These are phyloP conservation scores for Hemaris fuciformis DNA, from an alignment of 2,888 invertebrate genomes.

Conservation along the genomic window DNA sequence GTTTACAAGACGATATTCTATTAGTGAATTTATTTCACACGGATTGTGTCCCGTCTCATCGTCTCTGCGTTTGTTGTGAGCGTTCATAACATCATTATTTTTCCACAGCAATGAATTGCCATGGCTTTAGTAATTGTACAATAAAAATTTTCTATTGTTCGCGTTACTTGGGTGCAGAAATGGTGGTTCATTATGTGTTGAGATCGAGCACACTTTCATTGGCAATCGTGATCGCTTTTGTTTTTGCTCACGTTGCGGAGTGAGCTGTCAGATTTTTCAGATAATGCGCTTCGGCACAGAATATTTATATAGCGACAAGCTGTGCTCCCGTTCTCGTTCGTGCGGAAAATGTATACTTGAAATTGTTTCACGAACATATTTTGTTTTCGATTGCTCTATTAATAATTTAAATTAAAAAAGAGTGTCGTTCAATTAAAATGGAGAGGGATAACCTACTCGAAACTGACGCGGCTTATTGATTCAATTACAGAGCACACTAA, in stretches of 20 bases:
- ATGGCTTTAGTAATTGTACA: conserved; percentile 13
- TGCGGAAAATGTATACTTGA: not conserved
- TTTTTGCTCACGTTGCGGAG: conserved; percentile 18
- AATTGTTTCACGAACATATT: not conserved
- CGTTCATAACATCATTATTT: conserved; percentile 14
- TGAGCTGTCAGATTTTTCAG: conserved; percentile 5
- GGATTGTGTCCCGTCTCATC: not conserved
- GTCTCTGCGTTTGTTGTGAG: not conserved
- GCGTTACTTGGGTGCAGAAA: conserved; percentile 2
- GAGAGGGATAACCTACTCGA: not conserved
- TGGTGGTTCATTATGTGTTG: conserved; percentile 11
- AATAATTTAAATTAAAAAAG: not conserved
- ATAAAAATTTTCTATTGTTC: not conserved
- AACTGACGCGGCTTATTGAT: not conserved
- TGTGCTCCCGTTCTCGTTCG: not conserved
- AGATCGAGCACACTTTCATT: conserved; percentile 15
- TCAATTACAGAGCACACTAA: no score
- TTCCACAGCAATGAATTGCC: conserved; percentile 11
- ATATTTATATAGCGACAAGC: conserved; percentile 3
- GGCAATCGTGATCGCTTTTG: conserved; percentile 23
- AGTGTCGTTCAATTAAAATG: not conserved
- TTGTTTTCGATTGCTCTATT: not conserved
- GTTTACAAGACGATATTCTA: conserved; percentile 7
- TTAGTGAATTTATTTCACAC: conserved; percentile 13
- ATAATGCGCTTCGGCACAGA: conserved; percentile 1